Conservation (phyloP, 2,113 vertebrate genomes). For the Tapirus terrestris region DNA sequence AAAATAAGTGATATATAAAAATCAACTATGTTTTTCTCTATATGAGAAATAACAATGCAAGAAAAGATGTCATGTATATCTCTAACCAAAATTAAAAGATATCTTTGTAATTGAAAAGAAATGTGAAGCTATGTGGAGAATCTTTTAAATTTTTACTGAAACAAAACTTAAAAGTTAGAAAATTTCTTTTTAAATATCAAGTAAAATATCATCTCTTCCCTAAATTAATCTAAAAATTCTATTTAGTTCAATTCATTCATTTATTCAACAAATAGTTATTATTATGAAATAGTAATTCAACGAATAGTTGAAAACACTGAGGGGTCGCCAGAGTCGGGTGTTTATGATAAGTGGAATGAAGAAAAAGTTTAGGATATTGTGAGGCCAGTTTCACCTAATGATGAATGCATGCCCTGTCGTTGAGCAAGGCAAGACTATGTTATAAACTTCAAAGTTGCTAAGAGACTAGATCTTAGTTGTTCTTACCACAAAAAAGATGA, state of each 20-base stretch:
- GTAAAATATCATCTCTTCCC: not conserved
- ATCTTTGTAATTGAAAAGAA: not conserved
- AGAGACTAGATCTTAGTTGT: not conserved
- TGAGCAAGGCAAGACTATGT: not conserved
- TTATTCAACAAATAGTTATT: not conserved
- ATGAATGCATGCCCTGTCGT: too few species aligned
- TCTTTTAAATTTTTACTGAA: not conserved
- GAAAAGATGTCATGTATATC: not conserved
- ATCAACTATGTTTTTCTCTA: not conserved
- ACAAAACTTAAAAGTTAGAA: not conserved
- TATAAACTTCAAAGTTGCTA: not conserved
- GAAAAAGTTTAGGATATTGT: not conserved
- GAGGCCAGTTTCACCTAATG: not conserved
- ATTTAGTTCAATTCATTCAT: not conserved
- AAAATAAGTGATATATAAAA: not conserved
- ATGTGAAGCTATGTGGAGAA: not conserved
- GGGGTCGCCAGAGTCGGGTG: not conserved
- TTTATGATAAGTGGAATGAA: not conserved
- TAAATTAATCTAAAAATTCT: not conserved
- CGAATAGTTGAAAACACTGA: not conserved
- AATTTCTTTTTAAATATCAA: not conserved
- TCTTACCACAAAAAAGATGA: not conserved
- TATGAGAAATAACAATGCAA: not conserved
- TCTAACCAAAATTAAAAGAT: not conserved
- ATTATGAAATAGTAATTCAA: not conserved